A percentile compares a stretch with the other conserved stretches of the same genome.
Evolutionary conservation across 2,888 invertebrate species (phyloP).

Genomic region (Chymomyza amoena): DNA sequence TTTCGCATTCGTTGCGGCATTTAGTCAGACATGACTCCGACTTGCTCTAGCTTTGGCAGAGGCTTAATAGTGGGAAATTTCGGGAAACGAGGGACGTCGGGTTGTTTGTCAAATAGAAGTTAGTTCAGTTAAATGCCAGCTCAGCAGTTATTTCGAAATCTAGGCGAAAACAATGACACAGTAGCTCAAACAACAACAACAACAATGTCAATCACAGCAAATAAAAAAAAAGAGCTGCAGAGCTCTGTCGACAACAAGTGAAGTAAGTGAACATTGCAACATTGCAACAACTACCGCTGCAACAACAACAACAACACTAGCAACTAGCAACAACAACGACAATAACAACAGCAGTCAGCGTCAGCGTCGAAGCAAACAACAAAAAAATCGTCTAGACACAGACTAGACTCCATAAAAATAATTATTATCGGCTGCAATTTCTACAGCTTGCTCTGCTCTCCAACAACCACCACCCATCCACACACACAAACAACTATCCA

Average conservation of each 20-base stretch:
- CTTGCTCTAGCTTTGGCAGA: conserved; percentile 3
- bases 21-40: conserved; percentile 42
- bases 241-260: conserved; percentile 59
- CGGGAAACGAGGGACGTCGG: conserved; percentile 27
- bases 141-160: conserved; percentile 75
- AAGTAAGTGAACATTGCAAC: conserved; percentile 46
- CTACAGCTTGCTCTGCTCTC: conserved; percentile 59
- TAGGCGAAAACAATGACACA: conserved; percentile 77
- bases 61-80: conserved; percentile 27
- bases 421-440: conserved; percentile 79
- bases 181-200: conserved; percentile 48
- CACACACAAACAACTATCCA: conserved; percentile 16
- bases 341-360: conserved; percentile 25
- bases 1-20: conserved; percentile 30
- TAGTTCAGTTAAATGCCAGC: conserved; percentile 71
- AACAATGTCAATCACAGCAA: background rate
- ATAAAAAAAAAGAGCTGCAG: background rate
- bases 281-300: conserved; percentile 22
- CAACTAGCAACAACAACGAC: conserved; percentile 47
- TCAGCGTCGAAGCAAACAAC: conserved; percentile 15
- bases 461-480: conserved; percentile 14
- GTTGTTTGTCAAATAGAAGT: conserved; percentile 71
- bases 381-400: conserved; percentile 78
- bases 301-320: conserved; percentile 27
- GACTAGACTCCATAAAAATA: conserved; percentile 79